Percentiles rank a stretch among this genome's conserved stretches.
phyloP scores from a whole-genome alignment of 1,140 invertebrate species.

The Pseudomyrmex pallidus region DNA sequence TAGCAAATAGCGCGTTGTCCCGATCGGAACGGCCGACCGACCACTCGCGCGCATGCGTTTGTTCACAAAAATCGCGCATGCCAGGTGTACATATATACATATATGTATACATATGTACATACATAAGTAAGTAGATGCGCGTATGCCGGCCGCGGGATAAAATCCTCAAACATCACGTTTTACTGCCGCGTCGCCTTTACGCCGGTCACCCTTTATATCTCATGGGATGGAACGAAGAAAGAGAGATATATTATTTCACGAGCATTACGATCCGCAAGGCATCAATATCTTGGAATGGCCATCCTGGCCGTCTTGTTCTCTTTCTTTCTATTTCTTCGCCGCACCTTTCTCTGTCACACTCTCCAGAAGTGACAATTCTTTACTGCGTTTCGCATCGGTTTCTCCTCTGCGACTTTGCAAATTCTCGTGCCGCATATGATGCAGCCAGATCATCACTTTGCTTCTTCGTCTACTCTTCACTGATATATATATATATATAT shows the following conservation, averaged over 20 bases:
- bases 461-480: slow-evolving; percentile 12
- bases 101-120: not conserved
- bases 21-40: slow-evolving; percentile 22
- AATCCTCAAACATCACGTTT: slow-evolving; percentile 69
- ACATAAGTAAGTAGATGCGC: not conserved
- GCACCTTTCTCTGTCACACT: not conserved
- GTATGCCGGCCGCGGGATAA: slow-evolving; percentile 44
- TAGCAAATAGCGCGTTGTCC: slow-evolving; percentile 31
- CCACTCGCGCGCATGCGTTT: not conserved
- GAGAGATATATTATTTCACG: slow-evolving; percentile 67
- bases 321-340: slow-evolving; percentile 10
- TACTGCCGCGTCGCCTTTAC: slow-evolving; percentile 63
- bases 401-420: slow-evolving; percentile 13
- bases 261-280: slow-evolving; percentile 65
- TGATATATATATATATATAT: slow-evolving; percentile 27
- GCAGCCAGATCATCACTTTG: not conserved
- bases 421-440: not conserved
- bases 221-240: slow-evolving; percentile 62
- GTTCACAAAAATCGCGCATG: not conserved
- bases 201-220: slow-evolving; percentile 66
- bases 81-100: not conserved
- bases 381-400: slow-evolving; percentile 31
- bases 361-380: slow-evolving; percentile 16
- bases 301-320: not conserved
- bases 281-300: slow-evolving; percentile 69